Evolutionary conservation across 2,888 invertebrate genomes (phyloP), one percentile per base, ranked within the genome.

Genomic region (Gymnosoma rotundatum): DNA sequence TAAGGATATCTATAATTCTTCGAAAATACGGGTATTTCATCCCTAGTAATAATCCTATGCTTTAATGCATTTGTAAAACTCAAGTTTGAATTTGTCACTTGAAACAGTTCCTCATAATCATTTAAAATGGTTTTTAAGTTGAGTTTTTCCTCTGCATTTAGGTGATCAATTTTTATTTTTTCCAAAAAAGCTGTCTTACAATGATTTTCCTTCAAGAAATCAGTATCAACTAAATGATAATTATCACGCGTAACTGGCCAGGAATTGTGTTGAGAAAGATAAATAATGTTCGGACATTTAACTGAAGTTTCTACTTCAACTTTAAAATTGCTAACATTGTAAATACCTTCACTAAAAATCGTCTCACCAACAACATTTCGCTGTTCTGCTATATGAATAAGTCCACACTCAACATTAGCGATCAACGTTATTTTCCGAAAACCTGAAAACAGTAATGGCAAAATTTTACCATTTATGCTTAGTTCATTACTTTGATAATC

Each of bases 181-280:
- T 38, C 8, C 38, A 10, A 38, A 38, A 38, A 25, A 25, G 25
- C 25, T 25, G 25, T 25, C 25, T 25, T 25, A 25, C 4, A 25
- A 25, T 25, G 25, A 25, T 25, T 25, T 25, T 25, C 25, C 25
- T 25, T 48, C 45, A 16, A 21, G 14, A 14, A 45, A 50, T 38
- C 25, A 25, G 25, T 38, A 10, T 38, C 38, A 38, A 38, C 32
- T 58, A 70, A 36, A 58, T 70, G 18, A 20, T 70, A 70, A 56
- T 70, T 58, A 7, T 70, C 58, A n/a, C 9, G 16, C 3, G 70
- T 54, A 32, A 70, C 70, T 3, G 58, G 48, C 58, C 70, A 70
- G n/a, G 58, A 70, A 70, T 21, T 58, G 25, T 48, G 6, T 16
- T 58, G 45, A 1, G 32, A 14, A n/a, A 70, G 58, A 18, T 70